phyloP scores from a whole-genome alignment of 2,888 invertebrate genomes.

The Bedellia somnulentella region DNA sequence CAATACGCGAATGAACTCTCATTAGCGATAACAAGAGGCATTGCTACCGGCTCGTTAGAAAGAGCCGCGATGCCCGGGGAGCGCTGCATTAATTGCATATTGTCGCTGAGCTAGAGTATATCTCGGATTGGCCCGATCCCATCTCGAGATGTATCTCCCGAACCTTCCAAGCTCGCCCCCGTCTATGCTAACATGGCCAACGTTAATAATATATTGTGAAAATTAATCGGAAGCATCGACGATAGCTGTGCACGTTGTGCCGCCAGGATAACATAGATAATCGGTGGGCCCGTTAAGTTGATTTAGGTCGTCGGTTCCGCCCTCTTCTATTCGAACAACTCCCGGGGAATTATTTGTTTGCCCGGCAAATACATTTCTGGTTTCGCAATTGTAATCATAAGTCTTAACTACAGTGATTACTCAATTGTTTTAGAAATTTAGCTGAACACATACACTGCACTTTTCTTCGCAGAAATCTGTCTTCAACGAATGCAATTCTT shows the following conservation, averaged over 20 bases:
- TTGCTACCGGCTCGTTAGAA: slow-evolving; percentile 26
- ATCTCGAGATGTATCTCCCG: slow-evolving; percentile 9
- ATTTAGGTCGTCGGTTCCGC: slow-evolving; percentile 29
- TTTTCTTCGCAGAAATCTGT: too few relatives aligned
- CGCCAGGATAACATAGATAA: slow-evolving; percentile 40
- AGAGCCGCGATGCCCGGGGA: slow-evolving; percentile 22
- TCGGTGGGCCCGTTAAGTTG: slow-evolving; percentile 30
- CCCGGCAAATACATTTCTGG: not conserved
- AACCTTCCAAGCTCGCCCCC: not conserved
- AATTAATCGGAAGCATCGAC: slow-evolving; percentile 42
- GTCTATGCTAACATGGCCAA: slow-evolving; percentile 17
- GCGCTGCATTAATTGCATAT: slow-evolving; percentile 45
- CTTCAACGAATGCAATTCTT: too few relatives aligned
- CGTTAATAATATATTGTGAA: slow-evolving; percentile 23
- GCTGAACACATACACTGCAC: too few relatives aligned
- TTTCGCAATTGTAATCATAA: too few relatives aligned
- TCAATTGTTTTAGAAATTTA: too few relatives aligned
- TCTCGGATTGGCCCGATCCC: slow-evolving; percentile 28
- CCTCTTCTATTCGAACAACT: slow-evolving; percentile 11
- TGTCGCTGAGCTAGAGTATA: slow-evolving; percentile 25
- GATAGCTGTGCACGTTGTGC: slow-evolving; percentile 30
- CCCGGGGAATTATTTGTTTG: slow-evolving; percentile 4
- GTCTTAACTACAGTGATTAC: too few relatives aligned
- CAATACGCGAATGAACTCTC: slow-evolving; percentile 27
- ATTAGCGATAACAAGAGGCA: slow-evolving; percentile 39